Conservation (phyloP, 2,888 invertebrate genomes). For the Drosophila longiperda region DNA sequence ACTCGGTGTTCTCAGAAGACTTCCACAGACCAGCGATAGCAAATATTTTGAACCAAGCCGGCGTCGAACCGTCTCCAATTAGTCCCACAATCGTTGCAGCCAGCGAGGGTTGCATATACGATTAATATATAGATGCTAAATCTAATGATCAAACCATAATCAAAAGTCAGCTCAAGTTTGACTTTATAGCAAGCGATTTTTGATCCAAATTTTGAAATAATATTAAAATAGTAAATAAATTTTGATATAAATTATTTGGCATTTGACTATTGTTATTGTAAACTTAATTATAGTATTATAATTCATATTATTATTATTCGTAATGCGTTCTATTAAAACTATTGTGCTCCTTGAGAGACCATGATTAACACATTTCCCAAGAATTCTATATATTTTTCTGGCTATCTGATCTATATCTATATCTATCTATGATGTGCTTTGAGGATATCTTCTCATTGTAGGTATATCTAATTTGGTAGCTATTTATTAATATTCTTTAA, state of each 20-base stretch:
- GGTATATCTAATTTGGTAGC: background rate
- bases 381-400: background rate
- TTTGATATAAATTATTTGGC: background rate
- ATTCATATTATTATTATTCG: background rate
- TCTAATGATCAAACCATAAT: background rate
- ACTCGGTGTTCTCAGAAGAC: conserved; percentile 7
- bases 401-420: too few relatives aligned
- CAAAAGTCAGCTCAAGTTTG: background rate
- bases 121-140: background rate
- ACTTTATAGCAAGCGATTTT: background rate
- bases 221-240: background rate
- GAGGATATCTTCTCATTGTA: background rate
- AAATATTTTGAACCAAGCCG: conserved; percentile 12
- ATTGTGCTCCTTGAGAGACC: background rate
- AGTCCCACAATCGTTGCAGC: conserved; percentile 14
- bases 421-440: background rate
- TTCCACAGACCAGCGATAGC: conserved; percentile 6
- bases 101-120: conserved; percentile 20
- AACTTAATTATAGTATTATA: background rate
- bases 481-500: background rate
- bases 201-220: background rate
- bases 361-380: background rate
- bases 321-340: background rate
- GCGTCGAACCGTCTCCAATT: conserved; percentile 31
- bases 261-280: background rate